Percentiles rank a stretch among this genome's conserved stretches.
Evolutionary conservation across 2,888 invertebrate species (phyloP).

Genomic region (Miltochrista miniata): DNA sequence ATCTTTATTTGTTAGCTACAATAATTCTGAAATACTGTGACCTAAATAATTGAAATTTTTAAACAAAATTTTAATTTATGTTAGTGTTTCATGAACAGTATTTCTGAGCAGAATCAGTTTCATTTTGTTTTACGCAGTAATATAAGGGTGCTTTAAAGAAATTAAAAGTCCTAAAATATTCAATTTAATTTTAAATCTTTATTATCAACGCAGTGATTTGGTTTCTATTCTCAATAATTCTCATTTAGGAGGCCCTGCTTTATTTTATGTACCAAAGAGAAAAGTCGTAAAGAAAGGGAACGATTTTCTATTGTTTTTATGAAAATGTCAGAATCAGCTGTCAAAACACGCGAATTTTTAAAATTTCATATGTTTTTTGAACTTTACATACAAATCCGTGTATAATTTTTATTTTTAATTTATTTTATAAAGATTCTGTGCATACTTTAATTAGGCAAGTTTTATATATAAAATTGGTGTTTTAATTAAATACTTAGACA

Average conservation of each 20-base stretch:
- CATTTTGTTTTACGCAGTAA: background rate
- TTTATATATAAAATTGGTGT: constrained; percentile 6
- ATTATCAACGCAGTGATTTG: too few relatives aligned
- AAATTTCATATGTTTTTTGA: constrained; percentile 25
- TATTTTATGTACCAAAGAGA: too few relatives aligned
- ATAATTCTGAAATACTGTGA: too few relatives aligned
- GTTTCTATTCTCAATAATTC: too few relatives aligned
- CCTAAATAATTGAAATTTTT: too few relatives aligned
- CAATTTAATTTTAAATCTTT: too few relatives aligned
- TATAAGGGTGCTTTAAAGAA: too few relatives aligned
- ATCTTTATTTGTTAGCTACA: too few relatives aligned
- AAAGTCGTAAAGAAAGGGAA: background rate
- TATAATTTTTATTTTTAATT: constrained; percentile 8
- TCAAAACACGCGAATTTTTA: constrained; percentile 31
- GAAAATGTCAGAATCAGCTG: constrained; percentile 38
- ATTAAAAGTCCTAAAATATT: too few relatives aligned
- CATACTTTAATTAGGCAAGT: constrained; percentile 4
- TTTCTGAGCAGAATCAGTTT: background rate
- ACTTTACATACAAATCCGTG: constrained; percentile 17
- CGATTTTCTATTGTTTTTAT: constrained; percentile 11
- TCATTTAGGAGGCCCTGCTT: too few relatives aligned
- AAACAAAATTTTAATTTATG: too few relatives aligned
- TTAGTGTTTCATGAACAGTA: too few relatives aligned
- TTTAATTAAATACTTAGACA: background rate
- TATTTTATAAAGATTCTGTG: constrained; percentile 4